Base-by-base conservation (phyloP, 1,140 invertebrate genomes). In the Drosophila melanica region DNA sequence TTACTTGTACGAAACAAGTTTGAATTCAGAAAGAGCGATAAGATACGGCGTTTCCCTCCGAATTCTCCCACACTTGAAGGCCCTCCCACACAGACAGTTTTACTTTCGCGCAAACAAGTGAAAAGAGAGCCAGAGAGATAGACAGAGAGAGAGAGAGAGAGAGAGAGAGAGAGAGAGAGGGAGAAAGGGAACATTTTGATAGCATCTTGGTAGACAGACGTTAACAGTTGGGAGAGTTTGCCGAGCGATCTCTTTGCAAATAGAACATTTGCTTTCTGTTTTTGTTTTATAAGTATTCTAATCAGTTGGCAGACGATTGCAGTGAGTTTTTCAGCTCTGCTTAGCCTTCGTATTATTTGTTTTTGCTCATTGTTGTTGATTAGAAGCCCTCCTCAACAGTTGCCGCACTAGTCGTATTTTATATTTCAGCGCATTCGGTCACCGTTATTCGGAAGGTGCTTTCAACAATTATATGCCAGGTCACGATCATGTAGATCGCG, bases 281-380 rank as follows among this genome's bases (percentile, higher is more conserved):
- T 50, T n/a, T 53, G 44, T 59, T 75, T 81, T 68, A 79, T 76
- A 69, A 8, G 44, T 64, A 87, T 86, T 86, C 82, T 86, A 87
- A 87, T 87, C 82, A 89, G 82, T 42, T 70, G 65, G 37, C 44
- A 53, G 59, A 58, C 59, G 66, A 58, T 62, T 42, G 55, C 54
- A 58, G 47, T 37, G 41, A 20, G 41, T 16, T 33, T 35, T 66
- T 80, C 42, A 44, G 14, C 74, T 77, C 30, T 81, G 82, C 75
- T 81, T 81, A 87, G 82, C 82, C 82, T 65, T 75, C 71, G 58
- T 81, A 81, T 50, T 87, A 82, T 82, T 87, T 87, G 68, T 70
- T 48, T 64, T 63, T 53, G 37, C 71, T 55, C 42, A 23, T 23
- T 23, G 41, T 64, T 45, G 62, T 78, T 82, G 82, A 86, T 87